Percentiles rank a stretch among this genome's conserved stretches.
These are phyloP conservation scores for Sinonovacula constricta DNA, from an alignment of 1,140 invertebrate genomes.

Conservation along the genomic window DNA sequence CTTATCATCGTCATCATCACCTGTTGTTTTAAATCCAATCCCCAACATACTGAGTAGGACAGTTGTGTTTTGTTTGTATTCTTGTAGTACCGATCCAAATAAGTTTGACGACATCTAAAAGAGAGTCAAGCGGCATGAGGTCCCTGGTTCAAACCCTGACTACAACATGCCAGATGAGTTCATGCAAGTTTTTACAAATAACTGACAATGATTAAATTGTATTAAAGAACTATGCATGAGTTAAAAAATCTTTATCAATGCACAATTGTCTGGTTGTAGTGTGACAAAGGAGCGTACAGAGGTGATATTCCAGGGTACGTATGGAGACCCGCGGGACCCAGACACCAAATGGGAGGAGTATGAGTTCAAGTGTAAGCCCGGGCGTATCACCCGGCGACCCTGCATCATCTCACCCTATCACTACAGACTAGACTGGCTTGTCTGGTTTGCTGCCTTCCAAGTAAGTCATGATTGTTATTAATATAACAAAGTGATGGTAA, in stretches of 20 bases:
- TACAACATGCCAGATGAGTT: too few relatives aligned
- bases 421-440: conserved; percentile 79
- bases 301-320: conserved; percentile 78
- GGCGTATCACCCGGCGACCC: conserved; percentile 72
- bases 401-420: conserved; percentile 80
- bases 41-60: too few relatives aligned
- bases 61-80: too few relatives aligned
- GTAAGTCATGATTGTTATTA: conserved; percentile 52
- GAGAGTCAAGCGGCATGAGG: too few relatives aligned
- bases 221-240: not conserved
- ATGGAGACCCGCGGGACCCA: conserved; percentile 61
- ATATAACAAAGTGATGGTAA: not conserved
- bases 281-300: conserved; percentile 78
- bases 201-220: not conserved
- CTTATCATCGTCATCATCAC: too few relatives aligned
- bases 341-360: conserved; percentile 78
- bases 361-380: conserved; percentile 80
- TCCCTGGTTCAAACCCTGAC: too few relatives aligned
- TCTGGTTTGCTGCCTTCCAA: conserved; percentile 80
- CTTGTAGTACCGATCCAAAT: too few relatives aligned
- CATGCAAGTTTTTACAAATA: not conserved
- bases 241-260: too few relatives aligned
- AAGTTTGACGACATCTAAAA: too few relatives aligned
- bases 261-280: conserved; percentile 71
- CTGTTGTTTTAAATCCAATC: too few relatives aligned